phyloP scores from a whole-genome alignment of 2,797 vertebrate species.

The Leuciscus waleckii region DNA sequence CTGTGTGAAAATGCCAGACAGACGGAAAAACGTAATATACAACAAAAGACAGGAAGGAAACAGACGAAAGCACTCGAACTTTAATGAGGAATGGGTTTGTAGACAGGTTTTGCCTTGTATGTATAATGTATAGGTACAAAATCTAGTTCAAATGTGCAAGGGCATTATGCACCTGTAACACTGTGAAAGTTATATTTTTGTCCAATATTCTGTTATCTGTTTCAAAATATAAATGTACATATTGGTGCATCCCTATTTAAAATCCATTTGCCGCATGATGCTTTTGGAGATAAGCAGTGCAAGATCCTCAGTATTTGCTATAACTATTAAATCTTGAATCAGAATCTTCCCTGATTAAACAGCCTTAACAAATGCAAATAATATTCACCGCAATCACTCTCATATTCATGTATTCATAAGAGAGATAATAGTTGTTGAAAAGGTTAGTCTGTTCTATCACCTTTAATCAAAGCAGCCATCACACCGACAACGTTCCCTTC shows the following conservation, averaged over 20 bases:
- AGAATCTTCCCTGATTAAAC: slow-evolving; percentile 7
- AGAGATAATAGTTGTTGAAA: slow-evolving; percentile 26
- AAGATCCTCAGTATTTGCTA: not conserved
- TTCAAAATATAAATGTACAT: not conserved
- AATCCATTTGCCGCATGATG: not conserved
- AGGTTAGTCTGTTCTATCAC: slow-evolving; percentile 29
- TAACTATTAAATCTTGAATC: not conserved
- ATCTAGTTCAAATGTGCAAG: not conserved
- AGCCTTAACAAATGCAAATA: slow-evolving; percentile 37
- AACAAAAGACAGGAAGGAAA: slow-evolving; percentile 35
- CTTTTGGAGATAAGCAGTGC: not conserved
- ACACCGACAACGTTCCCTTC: not conserved
- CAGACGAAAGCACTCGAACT: slow-evolving; percentile 32
- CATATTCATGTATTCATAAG: slow-evolving; percentile 47
- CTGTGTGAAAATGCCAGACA: slow-evolving; percentile 35
- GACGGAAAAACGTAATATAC: slow-evolving; percentile 20
- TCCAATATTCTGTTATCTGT: not conserved
- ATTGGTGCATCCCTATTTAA: not conserved
- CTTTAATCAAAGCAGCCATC: slow-evolving; percentile 46
- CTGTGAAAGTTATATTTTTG: not conserved
- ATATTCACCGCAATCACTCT: slow-evolving; percentile 44
- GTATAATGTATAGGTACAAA: slow-evolving; percentile 1
- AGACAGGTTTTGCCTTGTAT: not conserved
- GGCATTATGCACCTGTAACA: not conserved
- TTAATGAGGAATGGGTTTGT: slow-evolving; percentile 16